Evolutionary conservation across 2,888 invertebrate species (phyloP).

Genomic region (Zaprionus lineosus): DNA sequence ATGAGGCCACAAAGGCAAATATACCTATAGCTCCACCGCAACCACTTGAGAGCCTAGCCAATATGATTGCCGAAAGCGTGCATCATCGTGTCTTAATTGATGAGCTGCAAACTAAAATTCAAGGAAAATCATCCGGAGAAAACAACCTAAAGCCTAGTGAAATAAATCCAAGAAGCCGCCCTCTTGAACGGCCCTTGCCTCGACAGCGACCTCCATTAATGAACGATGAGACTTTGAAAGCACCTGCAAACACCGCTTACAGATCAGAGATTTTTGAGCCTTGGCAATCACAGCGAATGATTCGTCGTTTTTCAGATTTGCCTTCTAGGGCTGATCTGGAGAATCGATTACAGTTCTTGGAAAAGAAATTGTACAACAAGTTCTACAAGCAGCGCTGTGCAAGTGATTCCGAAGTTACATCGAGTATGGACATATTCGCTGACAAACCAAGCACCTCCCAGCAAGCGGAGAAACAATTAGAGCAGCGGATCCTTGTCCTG

Average conservation of each 20-base stretch:
- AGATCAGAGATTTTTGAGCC: conserved; percentile 79
- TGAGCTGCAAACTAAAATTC: conserved; percentile 75
- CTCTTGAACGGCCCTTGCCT: conserved; percentile 34
- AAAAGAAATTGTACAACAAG: conserved; percentile 79
- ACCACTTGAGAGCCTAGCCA: conserved; percentile 29
- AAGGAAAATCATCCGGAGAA: conserved; percentile 54
- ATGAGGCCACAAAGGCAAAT: conserved; percentile 61
- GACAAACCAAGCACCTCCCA: conserved; percentile 67
- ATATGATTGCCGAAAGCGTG: conserved; percentile 29
- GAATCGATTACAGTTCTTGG: conserved; percentile 80
- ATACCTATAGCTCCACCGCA: conserved; percentile 68
- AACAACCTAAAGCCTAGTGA: conserved; percentile 74
- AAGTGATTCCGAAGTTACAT: conserved; percentile 82
- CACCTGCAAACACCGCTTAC: conserved; percentile 81
- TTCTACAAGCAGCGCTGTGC: conserved; percentile 81
- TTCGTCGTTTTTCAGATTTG: conserved; percentile 82
- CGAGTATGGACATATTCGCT: conserved; percentile 42
- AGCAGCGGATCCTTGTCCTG: conserved; percentile 75
- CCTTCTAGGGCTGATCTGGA: conserved; percentile 81
- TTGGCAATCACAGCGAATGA: conserved; percentile 67
- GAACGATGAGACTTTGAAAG: conserved; percentile 81
- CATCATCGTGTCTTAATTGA: conserved; percentile 73
- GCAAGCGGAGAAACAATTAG: conserved; percentile 59
- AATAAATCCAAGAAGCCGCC: conserved; percentile 62
- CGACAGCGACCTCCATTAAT: conserved; percentile 58